A percentile compares a stretch with the other conserved stretches of the same genome.
phyloP scores from a whole-genome alignment of 2,888 invertebrate species.

The Troides helena region DNA sequence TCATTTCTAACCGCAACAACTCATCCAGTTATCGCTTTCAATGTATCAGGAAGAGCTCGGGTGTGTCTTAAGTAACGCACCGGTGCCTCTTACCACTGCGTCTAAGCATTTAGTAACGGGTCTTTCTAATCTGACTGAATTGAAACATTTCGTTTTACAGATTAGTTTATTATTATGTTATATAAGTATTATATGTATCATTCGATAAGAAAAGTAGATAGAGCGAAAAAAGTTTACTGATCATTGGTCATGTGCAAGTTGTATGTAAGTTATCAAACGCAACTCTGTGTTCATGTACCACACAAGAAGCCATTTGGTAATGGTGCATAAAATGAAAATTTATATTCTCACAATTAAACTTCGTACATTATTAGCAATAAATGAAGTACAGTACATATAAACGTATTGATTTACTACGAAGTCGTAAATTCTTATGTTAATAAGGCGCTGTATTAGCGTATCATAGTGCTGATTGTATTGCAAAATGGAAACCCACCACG shows the following conservation, averaged over 20 bases:
- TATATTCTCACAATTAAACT: constrained; percentile 48
- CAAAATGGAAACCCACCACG: constrained; percentile 66
- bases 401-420: constrained; percentile 67
- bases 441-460: constrained; percentile 52
- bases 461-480: constrained; percentile 65
- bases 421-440: constrained; percentile 70
- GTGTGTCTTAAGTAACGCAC: too few relatives aligned
- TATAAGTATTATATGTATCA: too few relatives aligned
- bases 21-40: too few relatives aligned
- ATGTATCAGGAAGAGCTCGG: too few relatives aligned
- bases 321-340: constrained; percentile 33
- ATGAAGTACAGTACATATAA: constrained; percentile 61
- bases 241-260: background rate
- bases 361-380: constrained; percentile 58
- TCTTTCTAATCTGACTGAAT: too few relatives aligned
- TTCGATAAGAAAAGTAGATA: too few relatives aligned
- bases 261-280: background rate
- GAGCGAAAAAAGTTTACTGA: background rate
- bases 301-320: constrained; percentile 18
- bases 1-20: too few relatives aligned
- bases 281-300: background rate
- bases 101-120: too few relatives aligned
- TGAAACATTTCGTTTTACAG: too few relatives aligned
- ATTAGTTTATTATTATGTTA: too few relatives aligned
- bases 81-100: too few relatives aligned